Evolutionary conservation across 2,113 vertebrate genomes (phyloP), one percentile per base, ranked within the genome.

Genomic region (Microcebus jonahi): DNA sequence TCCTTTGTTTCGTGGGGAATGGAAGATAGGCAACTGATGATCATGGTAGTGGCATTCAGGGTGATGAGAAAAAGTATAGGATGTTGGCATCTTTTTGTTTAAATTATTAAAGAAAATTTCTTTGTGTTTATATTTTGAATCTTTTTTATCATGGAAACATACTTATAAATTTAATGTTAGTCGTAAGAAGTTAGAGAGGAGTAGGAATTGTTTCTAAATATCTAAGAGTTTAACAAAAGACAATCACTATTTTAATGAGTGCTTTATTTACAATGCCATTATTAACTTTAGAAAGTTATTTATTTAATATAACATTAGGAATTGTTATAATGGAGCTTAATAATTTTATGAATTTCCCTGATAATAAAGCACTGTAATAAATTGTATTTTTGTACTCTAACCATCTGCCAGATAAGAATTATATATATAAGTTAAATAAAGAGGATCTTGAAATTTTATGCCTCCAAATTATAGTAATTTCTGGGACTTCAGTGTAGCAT

Each of bases 401-500:
- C 34, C 39, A 29, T 93, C 61, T 91, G 39, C 61, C 27, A 39
- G 55, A 77, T 94, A 89, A 88, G 73, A 81, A 89, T 90, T 97
- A 84, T 81, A 70, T 84, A 65, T 92, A 85, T 92, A 75, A 83
- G 53, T 85, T 85, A 96, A 92, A 61, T 90, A 65, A 96, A 95
- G 61, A 96, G n/a, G 23, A 55, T 92, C 75, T 96, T 83, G 70
- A 93, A 95, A 96, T 97, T 96, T 91, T n/a, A 75, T 93, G 48
- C 81, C 61, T 96, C 50, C 61, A 94, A 95, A 97, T 97, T 93
- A 96, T 91, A 96, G 73, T 93, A 93, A 97, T 98, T 97, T 94
- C 76, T 86, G 50, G 97, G 55, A 96, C 68, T 79, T 95, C 8
- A 79, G n/a, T 85, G n/a, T 90, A 94, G 25, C 65, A 89, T 88